phyloP scores from a whole-genome alignment of 2,888 invertebrate genomes.

The Caenorhabditis uteleia region DNA sequence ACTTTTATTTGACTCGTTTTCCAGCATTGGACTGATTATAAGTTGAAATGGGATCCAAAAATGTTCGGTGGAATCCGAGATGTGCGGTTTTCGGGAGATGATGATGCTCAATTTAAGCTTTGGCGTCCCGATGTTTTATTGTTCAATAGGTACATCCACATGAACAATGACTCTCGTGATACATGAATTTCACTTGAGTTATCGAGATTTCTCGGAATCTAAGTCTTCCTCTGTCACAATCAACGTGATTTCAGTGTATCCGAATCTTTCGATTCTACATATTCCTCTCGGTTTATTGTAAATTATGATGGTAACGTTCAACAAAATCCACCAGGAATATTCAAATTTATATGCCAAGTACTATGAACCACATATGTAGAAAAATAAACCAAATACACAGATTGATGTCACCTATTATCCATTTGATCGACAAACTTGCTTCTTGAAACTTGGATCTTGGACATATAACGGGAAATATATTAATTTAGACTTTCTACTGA shows the following conservation, averaged over 20 bases:
- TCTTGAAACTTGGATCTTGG: constrained; percentile 54
- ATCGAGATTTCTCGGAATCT: too few relatives aligned
- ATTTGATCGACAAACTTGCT: constrained; percentile 54
- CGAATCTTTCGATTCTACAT: constrained; percentile 54
- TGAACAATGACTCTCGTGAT: too few relatives aligned
- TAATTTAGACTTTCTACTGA: constrained; percentile 48
- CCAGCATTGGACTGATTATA: constrained; percentile 57
- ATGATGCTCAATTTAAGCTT: constrained; percentile 48
- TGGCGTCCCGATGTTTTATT: constrained; percentile 54
- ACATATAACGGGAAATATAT: constrained; percentile 54
- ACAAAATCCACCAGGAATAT: constrained; percentile 57
- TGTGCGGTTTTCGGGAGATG: constrained; percentile 42
- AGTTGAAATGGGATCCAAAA: constrained; percentile 53
- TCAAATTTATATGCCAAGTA: constrained; percentile 50
- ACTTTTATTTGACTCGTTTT: constrained; percentile 3
- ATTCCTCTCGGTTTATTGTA: constrained; percentile 51
- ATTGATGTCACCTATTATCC: constrained; percentile 59
- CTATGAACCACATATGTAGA: too few relatives aligned
- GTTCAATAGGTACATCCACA: constrained; percentile 48
- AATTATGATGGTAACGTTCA: constrained; percentile 47
- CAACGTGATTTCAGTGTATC: constrained; percentile 40
- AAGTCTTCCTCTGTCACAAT: background rate
- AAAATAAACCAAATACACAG: constrained; percentile 5
- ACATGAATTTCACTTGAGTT: too few relatives aligned
- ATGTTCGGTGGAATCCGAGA: constrained; percentile 48